phyloP scores from a whole-genome alignment of 1,140 invertebrate genomes.

The Euura saliciscinereae region DNA sequence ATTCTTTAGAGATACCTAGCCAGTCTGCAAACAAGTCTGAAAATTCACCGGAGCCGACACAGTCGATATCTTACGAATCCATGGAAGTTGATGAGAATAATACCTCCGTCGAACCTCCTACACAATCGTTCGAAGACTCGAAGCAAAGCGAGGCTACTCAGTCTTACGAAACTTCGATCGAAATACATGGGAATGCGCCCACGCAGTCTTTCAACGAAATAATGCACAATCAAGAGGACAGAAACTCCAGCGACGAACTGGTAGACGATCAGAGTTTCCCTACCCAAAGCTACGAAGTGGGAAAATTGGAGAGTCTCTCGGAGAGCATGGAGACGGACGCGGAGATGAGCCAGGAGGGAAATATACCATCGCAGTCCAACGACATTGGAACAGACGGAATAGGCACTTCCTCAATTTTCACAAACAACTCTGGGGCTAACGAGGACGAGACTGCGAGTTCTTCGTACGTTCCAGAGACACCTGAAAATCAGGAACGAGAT shows the following conservation, averaged over 20 bases:
- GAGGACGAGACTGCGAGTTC: conserved; percentile 57
- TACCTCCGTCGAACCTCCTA: conserved; percentile 39
- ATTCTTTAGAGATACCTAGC: conserved; percentile 44
- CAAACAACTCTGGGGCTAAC: conserved; percentile 48
- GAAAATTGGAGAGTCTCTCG: conserved; percentile 43
- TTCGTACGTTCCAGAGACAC: conserved; percentile 57
- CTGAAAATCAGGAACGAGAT: conserved; percentile 55
- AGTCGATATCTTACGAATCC: conserved; percentile 40
- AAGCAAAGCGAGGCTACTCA: conserved; percentile 42
- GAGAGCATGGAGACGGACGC: conserved; percentile 47
- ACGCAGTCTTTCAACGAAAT: conserved; percentile 54
- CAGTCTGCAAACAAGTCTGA: conserved; percentile 49
- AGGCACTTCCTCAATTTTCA: conserved; percentile 47
- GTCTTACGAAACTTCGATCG: conserved; percentile 35
- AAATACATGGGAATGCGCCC: conserved; percentile 40
- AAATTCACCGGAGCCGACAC: conserved; percentile 42
- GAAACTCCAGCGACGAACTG: conserved; percentile 27
- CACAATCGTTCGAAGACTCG: conserved; percentile 49
- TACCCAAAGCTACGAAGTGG: conserved; percentile 53
- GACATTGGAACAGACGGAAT: conserved; percentile 51
- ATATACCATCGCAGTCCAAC: conserved; percentile 55
- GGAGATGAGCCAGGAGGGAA: conserved; percentile 52
- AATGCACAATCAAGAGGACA: conserved; percentile 39
- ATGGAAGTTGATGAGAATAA: conserved; percentile 41
- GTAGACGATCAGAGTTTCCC: conserved; percentile 52